Evolutionary conservation across 2,113 vertebrate species (phyloP), one percentile per base, ranked within the genome.

Genomic region (Rhea pennata): DNA sequence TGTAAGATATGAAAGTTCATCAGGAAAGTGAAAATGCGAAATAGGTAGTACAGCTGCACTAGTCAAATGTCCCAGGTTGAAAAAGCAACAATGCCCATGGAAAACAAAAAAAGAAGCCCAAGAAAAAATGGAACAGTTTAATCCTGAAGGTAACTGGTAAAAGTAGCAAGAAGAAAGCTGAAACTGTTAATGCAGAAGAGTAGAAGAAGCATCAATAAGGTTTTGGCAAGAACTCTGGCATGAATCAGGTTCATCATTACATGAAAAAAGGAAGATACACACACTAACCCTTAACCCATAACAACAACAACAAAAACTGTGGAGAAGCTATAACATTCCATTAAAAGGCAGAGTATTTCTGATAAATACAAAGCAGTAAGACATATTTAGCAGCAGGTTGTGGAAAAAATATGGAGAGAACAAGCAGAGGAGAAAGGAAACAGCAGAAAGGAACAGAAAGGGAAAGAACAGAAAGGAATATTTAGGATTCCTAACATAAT

Each of bases 161-260:
- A 11, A 2, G 3, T 7, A 40, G 12, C 13, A 73, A 80, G 33
- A 87, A 62, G 59, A 24, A 92, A 73, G 15, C 11, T 75, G 39
- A 69, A 78, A 61, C 0, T 78, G 26, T 8, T 33, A 78, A 61
- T 61, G 29, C 19, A 31, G 39, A 94, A 56, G 36, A 23, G 15
- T 16, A 44, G 56, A 59, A 31, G 16, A 90, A 51, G 17, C 23
- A 72, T 16, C 53, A 73, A 6, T 3, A 46, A 16, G 10, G 24
- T 39, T 39, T 71, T 46, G 15, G 5, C 17, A 70, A 48, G 42
- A 29, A 59, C 56, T 53, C 0, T 0, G 27, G 24, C 39, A 86
- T n/a, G 59, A 83, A n/a, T 6, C 44, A 73, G 8, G 31, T 58
- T 70, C 13, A 10, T 61, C 56, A 84, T 20, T 40, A 54, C 4